Evolutionary conservation across 1,140 invertebrate genomes (phyloP), one percentile per base, ranked within the genome.

Genomic region (Lasioglossum baleicum): DNA sequence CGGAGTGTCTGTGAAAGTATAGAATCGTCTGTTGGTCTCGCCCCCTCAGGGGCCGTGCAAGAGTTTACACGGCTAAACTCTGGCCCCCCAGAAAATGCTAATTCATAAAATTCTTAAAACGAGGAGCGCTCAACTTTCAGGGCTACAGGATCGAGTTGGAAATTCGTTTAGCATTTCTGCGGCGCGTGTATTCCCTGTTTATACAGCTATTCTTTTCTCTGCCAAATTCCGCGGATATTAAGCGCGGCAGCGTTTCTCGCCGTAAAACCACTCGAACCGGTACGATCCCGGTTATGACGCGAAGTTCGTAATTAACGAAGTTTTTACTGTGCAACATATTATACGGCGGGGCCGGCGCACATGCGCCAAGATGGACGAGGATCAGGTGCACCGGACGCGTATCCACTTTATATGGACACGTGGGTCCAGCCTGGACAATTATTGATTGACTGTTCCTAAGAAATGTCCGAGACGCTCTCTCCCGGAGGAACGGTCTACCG

Each of bases 381-480:
- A 76, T 31, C 81, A 69, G 76, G 58, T 60, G 73, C 67, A 56
- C 35, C 65, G 15, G 17, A 22, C 48, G 66, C 11, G 42, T 22
- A 80, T 85, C 75, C 82, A 75, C 74, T 63, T 73, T 31, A 48
- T 35, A 53, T 42, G 73, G 80, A 73, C 75, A 85, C 68, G 77
- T 51, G 75, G 76, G 67, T 80, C 75, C 65, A 40, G 44, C 31
- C 26, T 22, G 42, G 56, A 40, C 68, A 69, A 75, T 86, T 86
- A 86, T 86, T 63, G 84, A 86, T 83, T 85, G 71, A 65, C 44
- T 63, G 66, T 80, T 74, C 51, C 60, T 70, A 83, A 86, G 80
- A 80, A 86, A 80, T 73, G 66, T 51, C 68, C 60, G 58, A 60
- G 69, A 53, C 20, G 56, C 75, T 48, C 58, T 35, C 53, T 35